These are phyloP conservation scores for Steatornis caripensis DNA, from an alignment of 2,113 vertebrate species.

Conservation along the genomic window DNA sequence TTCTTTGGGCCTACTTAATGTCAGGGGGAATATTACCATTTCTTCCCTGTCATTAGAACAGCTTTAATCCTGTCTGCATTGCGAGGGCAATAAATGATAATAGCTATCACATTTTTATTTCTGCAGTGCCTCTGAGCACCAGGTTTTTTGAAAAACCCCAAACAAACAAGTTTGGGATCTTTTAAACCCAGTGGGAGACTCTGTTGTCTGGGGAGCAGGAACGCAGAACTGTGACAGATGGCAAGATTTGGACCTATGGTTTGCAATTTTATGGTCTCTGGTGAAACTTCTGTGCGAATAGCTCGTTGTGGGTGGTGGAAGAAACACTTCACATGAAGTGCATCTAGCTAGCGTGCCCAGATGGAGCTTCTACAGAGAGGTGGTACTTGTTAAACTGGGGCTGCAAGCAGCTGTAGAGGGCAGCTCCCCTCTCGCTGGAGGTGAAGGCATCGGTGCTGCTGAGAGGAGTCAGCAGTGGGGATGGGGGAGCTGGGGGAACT, in stretches of 20 bases:
- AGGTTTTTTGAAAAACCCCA: not conserved
- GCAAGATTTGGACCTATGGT: constrained; percentile 31
- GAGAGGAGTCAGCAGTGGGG: rapidly evolving
- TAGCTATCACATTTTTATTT: constrained; percentile 3
- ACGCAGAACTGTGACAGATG: constrained; percentile 32
- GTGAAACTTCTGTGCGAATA: not conserved
- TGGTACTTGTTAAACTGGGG: not conserved
- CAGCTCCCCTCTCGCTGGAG: not conserved
- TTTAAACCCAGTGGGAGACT: constrained; percentile 27
- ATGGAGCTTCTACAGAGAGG: not conserved
- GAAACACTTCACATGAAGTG: constrained; percentile 20
- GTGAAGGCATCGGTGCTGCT: not conserved
- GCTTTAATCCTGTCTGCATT: constrained; percentile 30
- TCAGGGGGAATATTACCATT: constrained; percentile 35
- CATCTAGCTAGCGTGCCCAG: not conserved
- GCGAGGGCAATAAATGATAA: not conserved
- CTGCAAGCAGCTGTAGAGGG: not conserved
- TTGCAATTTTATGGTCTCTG: constrained; percentile 43
- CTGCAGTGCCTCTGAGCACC: not conserved
- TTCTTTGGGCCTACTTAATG: constrained; percentile 37
- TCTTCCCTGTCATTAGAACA: constrained; percentile 33
- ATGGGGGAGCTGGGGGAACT: not conserved
- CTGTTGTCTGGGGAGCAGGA: constrained; percentile 33
- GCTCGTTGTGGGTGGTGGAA: constrained; percentile 9
- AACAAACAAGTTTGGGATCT: constrained; percentile 26